Conservation (phyloP, 1,140 invertebrate species). For the Papilio aristodemus region DNA sequence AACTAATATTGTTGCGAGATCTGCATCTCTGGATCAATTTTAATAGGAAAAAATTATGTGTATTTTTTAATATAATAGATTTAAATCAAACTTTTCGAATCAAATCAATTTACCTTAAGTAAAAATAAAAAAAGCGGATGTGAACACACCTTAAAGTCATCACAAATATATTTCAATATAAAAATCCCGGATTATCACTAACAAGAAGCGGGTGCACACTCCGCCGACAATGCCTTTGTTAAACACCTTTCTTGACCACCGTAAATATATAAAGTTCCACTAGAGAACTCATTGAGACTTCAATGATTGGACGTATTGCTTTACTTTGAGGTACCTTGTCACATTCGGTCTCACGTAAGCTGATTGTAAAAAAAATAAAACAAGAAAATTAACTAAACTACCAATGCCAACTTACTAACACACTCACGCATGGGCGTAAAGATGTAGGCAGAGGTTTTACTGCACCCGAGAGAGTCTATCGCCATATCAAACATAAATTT, state of each 20-base stretch:
- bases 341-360: not conserved
- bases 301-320: not conserved
- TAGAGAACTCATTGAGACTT: constrained; percentile 6
- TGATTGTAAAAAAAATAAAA: not conserved
- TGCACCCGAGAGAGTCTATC: no score
- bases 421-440: no score
- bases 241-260: constrained; percentile 15
- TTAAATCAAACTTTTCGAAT: no score
- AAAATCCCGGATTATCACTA: constrained; percentile 17
- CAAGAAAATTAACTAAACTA: no score
- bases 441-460: no score
- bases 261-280: not conserved
- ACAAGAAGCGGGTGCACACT: not conserved
- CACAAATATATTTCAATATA: constrained; percentile 12
- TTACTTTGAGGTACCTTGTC: not conserved
- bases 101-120: no score
- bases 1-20: no score
- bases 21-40: no score
- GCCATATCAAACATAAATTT: no score
- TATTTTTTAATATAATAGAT: no score
- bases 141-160: constrained; percentile 10
- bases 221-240: constrained; percentile 20
- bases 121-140: not conserved
- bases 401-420: no score
- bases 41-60: no score